Base-by-base conservation (phyloP, 2,797 vertebrate genomes). In the Danio aesculapii region DNA sequence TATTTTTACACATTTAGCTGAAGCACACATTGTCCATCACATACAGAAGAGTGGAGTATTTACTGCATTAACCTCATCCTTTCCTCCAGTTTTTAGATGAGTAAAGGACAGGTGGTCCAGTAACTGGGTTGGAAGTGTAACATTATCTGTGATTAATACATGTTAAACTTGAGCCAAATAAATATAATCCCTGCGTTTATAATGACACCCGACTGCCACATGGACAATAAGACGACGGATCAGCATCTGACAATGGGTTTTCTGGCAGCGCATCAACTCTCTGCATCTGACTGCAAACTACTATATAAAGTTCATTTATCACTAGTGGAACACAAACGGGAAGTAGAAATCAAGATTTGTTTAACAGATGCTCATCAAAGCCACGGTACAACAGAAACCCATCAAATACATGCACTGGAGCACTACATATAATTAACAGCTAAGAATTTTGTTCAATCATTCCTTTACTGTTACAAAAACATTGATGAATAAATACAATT, bases 311-410 rank as follows among this genome's bases (percentile, higher is more conserved):
- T 46, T 47, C 8, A 44, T 64, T 52, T 11, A 77, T 50, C 49
- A 67, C 67, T 13, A 30, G 58, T 13, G 67, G 75, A 52, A 55
- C 8, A 61, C 52, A 74, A 50, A 46, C 16, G 16, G 81, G 61
- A 78, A 78, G 43, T 10, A 21, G 52, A 50, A n/a, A 6, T 11
- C 1, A 21, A 55, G 44, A 82, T 47, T 46, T 12, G n/a, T 50
- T 50, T 58, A 78, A 78, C 81, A 78, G 81, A 83, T 83, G 81
- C 59, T 67, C 30, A 58, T 14, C 12, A 57, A 66, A n/a, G 74
- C 21, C 43, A 12, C 11, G 13, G 6, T n/a, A 46, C 17, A 5
- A 14, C 17, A 76, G n/a, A n/a, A n/a, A n/a, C n/a, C n/a, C n/a
- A n/a, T n/a, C n/a, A n/a, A n/a, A n/a, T n/a, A n/a, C n/a, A n/a